Conservation (phyloP, 2,797 vertebrate species). For the Eulemur mongoz region DNA sequence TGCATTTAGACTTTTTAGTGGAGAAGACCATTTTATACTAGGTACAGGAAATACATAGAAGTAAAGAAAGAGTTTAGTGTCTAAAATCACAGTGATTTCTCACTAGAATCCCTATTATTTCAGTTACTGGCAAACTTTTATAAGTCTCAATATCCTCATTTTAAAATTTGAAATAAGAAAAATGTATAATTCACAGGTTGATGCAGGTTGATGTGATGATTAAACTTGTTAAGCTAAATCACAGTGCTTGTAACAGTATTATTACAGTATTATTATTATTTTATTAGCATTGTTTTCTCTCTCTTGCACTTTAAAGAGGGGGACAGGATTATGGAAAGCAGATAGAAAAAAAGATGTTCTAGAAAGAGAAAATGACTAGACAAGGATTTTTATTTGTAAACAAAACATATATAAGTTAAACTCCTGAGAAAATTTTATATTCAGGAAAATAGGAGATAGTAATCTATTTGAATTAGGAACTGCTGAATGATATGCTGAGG, state of each 20-base stretch:
- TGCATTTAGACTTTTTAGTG: not conserved
- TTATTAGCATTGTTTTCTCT: not conserved
- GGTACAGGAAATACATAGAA: not conserved
- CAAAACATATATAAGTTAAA: not conserved
- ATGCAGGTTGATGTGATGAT: not conserved
- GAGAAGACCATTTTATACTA: not conserved
- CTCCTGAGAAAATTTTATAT: not conserved
- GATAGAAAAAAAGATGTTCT: not conserved
- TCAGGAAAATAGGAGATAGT: not conserved
- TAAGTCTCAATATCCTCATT: not conserved
- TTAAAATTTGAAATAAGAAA: not conserved
- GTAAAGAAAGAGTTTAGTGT: not conserved
- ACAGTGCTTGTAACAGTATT: not conserved
- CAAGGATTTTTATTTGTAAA: constrained; percentile 7
- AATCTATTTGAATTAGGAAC: not conserved
- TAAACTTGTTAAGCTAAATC: not conserved
- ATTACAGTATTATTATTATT: not conserved
- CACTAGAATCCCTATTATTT: not conserved
- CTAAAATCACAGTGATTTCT: not conserved
- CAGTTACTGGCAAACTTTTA: not conserved
- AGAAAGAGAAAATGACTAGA: not conserved
- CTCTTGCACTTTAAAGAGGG: not conserved
- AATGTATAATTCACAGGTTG: not conserved
- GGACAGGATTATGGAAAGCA: not conserved
- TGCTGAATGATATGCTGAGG: not conserved